These are phyloP conservation scores for Panagrolaimus sp. DNA, from an alignment of 1,140 invertebrate genomes.

Conservation along the genomic window DNA sequence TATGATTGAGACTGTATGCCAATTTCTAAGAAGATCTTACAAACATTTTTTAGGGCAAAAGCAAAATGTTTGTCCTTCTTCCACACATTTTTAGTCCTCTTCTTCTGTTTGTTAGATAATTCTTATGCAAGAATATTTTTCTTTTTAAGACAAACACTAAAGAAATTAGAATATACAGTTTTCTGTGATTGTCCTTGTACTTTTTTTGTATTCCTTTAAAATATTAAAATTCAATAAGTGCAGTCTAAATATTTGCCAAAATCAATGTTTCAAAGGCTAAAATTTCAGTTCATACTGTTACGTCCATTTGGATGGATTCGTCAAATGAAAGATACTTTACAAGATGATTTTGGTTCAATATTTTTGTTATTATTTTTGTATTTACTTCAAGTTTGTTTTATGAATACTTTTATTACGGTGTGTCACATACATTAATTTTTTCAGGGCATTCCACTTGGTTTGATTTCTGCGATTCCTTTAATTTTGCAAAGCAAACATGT, in stretches of 20 bases:
- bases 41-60: no score
- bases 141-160: no score
- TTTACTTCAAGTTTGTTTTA: constrained; percentile 48
- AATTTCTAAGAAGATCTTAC: no score
- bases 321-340: constrained; percentile 46
- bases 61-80: no score
- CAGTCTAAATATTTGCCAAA: not conserved
- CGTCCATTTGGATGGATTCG: constrained; percentile 37
- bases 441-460: constrained; percentile 89
- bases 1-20: no score
- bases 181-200: no score
- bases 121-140: not conserved
- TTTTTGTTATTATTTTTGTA: constrained; percentile 53
- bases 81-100: not conserved
- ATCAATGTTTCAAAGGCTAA: not conserved
- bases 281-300: constrained; percentile 34
- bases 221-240: no score
- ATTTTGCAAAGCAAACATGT: constrained; percentile 82
- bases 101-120: not conserved
- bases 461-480: constrained; percentile 88
- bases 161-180: no score
- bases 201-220: no score
- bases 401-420: constrained; percentile 2
- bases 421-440: constrained; percentile 64
- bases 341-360: constrained; percentile 58